Evolutionary conservation across 2,888 invertebrate genomes (phyloP), one percentile per base, ranked within the genome.

Genomic region (Neelides folsomi): DNA sequence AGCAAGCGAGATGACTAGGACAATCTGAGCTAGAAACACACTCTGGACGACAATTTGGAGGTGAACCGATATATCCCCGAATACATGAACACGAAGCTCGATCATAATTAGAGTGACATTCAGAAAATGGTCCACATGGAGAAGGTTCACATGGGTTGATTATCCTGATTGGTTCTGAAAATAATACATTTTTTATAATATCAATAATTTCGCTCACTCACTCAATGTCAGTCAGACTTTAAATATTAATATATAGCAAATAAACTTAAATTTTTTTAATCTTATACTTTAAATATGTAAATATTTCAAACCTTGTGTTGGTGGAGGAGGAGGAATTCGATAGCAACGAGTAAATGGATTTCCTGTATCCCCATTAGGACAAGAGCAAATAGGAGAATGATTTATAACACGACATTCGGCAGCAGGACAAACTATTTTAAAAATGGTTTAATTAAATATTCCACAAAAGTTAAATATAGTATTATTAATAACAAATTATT

Each of bases 51-150:
- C 66, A 66, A 38, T 58, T 61, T 4, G 65, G 65, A 27, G 86
- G 82, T 57, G 80, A 77, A 12, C 87, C 87, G 48, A 81, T 76
- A 65, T 83, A 84, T 47, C 81, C 80, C 1, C 78, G 72, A 39
- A 79, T 74, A 67, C 87, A 87, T 5, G 79, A 77, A 67, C 70
- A 71, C 15, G 66, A 57, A 15, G 67, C 65, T 34, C 65, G 62
- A 54, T 69, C 69, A 18, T 66, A 59, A 47, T 80, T 81, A 56
- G 77, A 76, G 66, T 75, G 75, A 66, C 85, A 86, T 60, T 77
- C 74, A 34, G 83, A 64, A 57, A 68, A 66, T 35, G 66, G 66
- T 16, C 69, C 71, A 57, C 69, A 70, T 16, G 67, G 67, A 36
- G 34, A 49, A 20, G 55, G 55, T 2, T 41, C 46, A 37, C 47